Evolutionary conservation across 1,140 invertebrate species (phyloP), one percentile per base, ranked within the genome.

Genomic region (Anagrus nilaparvatae): DNA sequence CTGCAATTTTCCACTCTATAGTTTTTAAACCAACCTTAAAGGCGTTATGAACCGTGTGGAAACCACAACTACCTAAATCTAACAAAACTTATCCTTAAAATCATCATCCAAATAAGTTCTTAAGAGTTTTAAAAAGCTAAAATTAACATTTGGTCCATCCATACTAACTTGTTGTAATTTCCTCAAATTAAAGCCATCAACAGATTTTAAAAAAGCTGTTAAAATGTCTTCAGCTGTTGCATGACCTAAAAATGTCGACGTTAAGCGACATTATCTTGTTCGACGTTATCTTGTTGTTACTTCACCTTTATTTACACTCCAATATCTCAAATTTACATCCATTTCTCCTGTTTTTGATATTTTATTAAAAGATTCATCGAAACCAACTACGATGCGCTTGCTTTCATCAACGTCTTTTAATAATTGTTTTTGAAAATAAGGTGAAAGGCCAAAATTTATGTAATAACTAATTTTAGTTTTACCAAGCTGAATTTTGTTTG

Each of bases 351-450:
- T 40, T 27, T 49, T 36, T 8, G 28, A 21, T 25, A 55, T 27
- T 40, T 52, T 53, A 30, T 50, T 56, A 7, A 50, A 29, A 8
- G 28, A 42, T 45, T 54, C 52, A 33, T 52, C 52, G 38, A 51
- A 56, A 3, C 38, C 46, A 25, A 54, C 25, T 7, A 52, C 48
- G n/a, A 49, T 16, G 23, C 43, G 40, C 18, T 44, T 21, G 34
- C 44, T 46, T 12, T 41, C 46, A 12, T 14, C 19, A 14, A 43
- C 23, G 8, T 44, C 9, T 16, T 50, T 32, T 25, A 44, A 24
- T 9, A 53, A 40, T 28, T 47, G 25, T 5, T n/a, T n/a, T n/a
- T n/a, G n/a, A n/a, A n/a, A n/a, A n/a, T n/a, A n/a, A n/a, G n/a
- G n/a, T n/a, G n/a, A n/a, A n/a, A n/a, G n/a, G n/a, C n/a, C n/a